phyloP scores from a whole-genome alignment of 2,113 vertebrate species.

The Eptesicus fuscus region DNA sequence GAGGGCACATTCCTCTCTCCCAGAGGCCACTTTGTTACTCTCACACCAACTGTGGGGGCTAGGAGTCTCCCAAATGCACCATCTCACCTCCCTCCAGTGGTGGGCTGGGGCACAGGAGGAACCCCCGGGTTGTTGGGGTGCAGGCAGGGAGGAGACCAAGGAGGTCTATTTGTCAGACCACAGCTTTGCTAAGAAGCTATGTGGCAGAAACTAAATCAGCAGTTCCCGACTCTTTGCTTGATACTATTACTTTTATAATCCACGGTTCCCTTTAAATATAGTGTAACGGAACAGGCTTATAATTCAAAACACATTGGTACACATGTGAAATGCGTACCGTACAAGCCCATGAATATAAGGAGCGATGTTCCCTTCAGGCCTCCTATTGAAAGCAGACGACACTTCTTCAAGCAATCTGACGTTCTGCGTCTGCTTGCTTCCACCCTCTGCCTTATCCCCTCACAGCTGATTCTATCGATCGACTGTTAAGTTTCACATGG shows the following conservation, averaged over 20 bases:
- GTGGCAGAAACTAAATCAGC: slow-evolving; percentile 35
- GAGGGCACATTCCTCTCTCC: slow-evolving; percentile 4
- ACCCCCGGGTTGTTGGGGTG: background rate
- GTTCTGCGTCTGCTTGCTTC: slow-evolving; percentile 27
- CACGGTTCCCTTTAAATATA: slow-evolving; percentile 51
- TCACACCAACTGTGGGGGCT: too few relatives aligned
- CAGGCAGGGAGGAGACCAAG: background rate
- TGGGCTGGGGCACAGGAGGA: background rate
- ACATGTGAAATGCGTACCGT: slow-evolving; percentile 50
- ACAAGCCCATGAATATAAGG: slow-evolving; percentile 43
- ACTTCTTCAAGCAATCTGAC: slow-evolving; percentile 46
- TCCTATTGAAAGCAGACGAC: slow-evolving; percentile 60
- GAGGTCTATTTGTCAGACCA: background rate
- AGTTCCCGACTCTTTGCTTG: slow-evolving; percentile 26
- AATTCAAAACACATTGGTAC: slow-evolving; percentile 54
- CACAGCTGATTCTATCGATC: background rate
- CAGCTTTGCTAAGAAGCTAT: slow-evolving; percentile 16
- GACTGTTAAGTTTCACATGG: slow-evolving; percentile 3
- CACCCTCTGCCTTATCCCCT: background rate
- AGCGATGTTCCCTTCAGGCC: slow-evolving; percentile 51
- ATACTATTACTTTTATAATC: slow-evolving; percentile 54
- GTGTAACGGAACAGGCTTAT: slow-evolving; percentile 58
- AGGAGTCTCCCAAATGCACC: background rate
- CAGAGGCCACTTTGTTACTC: background rate
- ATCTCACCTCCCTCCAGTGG: background rate